Evolutionary conservation across 2,113 vertebrate genomes (phyloP).

Genomic region (Talpa occidentalis): DNA sequence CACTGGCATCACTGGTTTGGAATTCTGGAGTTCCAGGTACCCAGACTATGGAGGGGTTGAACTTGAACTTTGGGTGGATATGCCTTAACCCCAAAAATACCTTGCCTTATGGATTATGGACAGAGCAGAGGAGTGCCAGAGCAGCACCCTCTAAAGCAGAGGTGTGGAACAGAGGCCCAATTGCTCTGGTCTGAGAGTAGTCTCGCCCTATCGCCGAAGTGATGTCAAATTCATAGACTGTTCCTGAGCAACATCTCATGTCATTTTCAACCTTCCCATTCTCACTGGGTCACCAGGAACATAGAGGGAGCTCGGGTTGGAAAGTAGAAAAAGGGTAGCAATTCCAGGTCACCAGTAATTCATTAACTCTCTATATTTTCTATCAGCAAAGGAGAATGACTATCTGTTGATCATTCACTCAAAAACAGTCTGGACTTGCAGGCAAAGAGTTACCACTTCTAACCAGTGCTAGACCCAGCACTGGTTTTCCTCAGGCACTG

Average conservation of each 20-base stretch:
- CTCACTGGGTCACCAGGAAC: neutral
- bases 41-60: neutral
- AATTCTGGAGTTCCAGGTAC: neutral
- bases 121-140: neutral
- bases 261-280: neutral
- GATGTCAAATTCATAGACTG: neutral
- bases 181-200: neutral
- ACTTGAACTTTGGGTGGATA: neutral
- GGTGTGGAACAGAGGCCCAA: neutral
- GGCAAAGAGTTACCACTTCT: neutral
- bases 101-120: neutral
- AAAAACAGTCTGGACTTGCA: neutral
- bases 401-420: slow-evolving; percentile 57
- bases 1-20: neutral
- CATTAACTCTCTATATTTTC: neutral
- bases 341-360: slow-evolving; percentile 2
- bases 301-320: neutral
- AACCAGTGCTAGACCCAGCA: neutral
- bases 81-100: neutral
- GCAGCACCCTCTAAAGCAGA: neutral
- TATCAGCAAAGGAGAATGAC: slow-evolving; percentile 9
- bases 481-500: neutral
- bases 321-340: neutral
- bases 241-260: neutral
- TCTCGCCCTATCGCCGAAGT: neutral